Conservation (phyloP, 1,140 invertebrate species). For the Chelonus insularis region DNA sequence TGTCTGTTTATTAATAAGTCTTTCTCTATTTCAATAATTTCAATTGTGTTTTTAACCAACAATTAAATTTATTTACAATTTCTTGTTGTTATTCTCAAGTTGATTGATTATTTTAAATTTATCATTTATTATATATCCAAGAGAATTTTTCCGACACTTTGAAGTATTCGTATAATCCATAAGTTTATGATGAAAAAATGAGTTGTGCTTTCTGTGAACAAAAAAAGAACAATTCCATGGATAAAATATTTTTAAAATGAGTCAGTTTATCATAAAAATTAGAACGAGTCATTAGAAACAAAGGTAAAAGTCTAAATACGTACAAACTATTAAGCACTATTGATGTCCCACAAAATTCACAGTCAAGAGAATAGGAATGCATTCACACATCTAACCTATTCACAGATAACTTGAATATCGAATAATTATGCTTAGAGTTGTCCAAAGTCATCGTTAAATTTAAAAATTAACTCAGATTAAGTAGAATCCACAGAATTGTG, state of each 20-base stretch:
- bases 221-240: background rate
- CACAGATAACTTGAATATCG: background rate
- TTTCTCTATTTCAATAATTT: background rate
- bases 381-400: slow-evolving; percentile 7
- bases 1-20: background rate
- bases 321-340: background rate
- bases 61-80: too few species aligned
- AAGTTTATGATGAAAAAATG: background rate
- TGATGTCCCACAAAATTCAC: background rate
- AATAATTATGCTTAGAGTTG: background rate
- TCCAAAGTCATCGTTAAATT: background rate
- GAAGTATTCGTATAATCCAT: too few species aligned
- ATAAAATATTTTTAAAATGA: slow-evolving; percentile 1
- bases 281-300: background rate
- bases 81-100: background rate
- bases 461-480: background rate
- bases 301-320: background rate
- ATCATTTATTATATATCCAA: background rate
- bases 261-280: slow-evolving; percentile 2
- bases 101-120: background rate
- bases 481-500: background rate
- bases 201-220: slow-evolving; percentile 12
- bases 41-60: background rate
- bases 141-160: background rate
- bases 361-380: background rate